Evolutionary conservation across 2,797 vertebrate species (phyloP), one percentile per base, ranked within the genome.

Genomic region (Novumbra hubbsi): DNA sequence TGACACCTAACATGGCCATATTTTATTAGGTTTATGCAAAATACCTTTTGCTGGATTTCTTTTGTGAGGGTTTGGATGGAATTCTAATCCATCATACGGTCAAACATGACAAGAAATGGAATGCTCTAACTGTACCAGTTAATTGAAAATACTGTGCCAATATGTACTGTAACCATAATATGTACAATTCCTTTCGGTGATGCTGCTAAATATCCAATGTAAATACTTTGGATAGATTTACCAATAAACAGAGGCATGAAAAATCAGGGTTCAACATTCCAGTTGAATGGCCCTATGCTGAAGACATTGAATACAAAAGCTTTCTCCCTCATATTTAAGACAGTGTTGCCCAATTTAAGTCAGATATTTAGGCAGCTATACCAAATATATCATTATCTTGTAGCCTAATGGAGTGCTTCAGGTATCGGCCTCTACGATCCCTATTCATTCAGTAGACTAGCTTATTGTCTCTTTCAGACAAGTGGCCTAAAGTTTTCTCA

Each of bases 231-330:
- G 17, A 55, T 65, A 73, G 14, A 78, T 81, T 34, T 74, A 79
- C 77, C 74, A 85, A 76, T 85, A 55, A 79, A 30, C 52, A 50
- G 12, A 28, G 24, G 34, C 34, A 38, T 38, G 34, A 38, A 38
- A 38, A 38, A 38, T 38, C 34, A 6, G 8, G 34, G 34, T 38
- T 38, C 34, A 38, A 38, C 5, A 7, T 38, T 38, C 34, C 34
- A 38, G 34, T 38, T 38, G 34, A 38, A 38, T 38, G 34, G 34
- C 32, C 32, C 32, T 7, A 38, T 6, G 5, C 1, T 38, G 34
- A 38, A 38, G 34, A 38, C 34, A 38, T 38, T 38, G 34, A 38
- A 38, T 38, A 5, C 34, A 38, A 38, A 38, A 38, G 34, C 34
- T 38, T 38, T 6, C 34, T 38, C 34, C 34, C 34, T 38, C 34